These are phyloP conservation scores for Lithophane ornitopus DNA, from an alignment of 2,888 invertebrate species.

Conservation along the genomic window DNA sequence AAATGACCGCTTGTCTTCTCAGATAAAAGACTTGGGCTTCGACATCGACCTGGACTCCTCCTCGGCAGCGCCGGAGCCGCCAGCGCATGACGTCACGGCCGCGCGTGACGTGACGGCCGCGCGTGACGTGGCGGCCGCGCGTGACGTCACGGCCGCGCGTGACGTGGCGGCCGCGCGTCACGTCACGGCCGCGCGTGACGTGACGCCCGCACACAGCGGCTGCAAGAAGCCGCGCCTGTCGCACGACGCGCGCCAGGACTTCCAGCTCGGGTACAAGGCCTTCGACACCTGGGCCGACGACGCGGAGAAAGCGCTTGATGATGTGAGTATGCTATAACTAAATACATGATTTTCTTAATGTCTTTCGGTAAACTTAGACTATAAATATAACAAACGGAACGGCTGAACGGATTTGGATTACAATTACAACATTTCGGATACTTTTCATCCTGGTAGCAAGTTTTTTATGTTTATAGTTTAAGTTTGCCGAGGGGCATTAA, in stretches of 20 bases:
- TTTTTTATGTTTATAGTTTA: no score
- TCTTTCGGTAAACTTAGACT: no score
- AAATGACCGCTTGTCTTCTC: conserved; percentile 21
- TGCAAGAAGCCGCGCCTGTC: conserved; percentile 82
- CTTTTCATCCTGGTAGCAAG: no score
- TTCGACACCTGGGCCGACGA: conserved; percentile 83
- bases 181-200: neutral
- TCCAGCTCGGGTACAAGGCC: conserved; percentile 88
- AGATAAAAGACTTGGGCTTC: conserved; percentile 92
- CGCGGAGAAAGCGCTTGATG: conserved; percentile 80
- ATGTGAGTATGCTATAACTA: conserved; percentile 66
- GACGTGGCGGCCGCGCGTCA: conserved; percentile 32
- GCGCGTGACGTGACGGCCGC: neutral
- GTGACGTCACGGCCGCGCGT: neutral
- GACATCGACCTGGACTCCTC: conserved; percentile 83
- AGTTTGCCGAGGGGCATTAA: no score
- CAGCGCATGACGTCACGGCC: neutral
- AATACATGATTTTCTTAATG: neutral
- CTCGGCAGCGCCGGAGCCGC: conserved; percentile 59
- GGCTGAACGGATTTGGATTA: no score
- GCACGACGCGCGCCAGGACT: conserved; percentile 78
- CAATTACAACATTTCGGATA: no score
- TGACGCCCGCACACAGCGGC: conserved; percentile 27
- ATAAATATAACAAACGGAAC: no score
- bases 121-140: conserved; percentile 30